Evolutionary conservation across 2,113 vertebrate species (phyloP).

Genomic region (Cyprinodon variegatus): DNA sequence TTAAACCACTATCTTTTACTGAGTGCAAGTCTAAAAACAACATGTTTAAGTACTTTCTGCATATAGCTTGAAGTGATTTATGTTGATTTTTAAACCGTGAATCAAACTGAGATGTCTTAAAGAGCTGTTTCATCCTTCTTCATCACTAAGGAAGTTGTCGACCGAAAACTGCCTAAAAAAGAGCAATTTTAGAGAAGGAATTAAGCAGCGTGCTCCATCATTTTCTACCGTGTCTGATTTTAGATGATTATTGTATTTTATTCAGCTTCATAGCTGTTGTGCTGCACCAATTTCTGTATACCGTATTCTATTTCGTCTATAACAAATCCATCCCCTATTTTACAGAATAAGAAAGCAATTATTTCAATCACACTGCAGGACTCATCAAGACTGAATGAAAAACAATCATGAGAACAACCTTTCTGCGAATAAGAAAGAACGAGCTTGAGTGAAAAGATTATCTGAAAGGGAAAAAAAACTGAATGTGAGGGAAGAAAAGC

Average conservation of each 20-base stretch:
- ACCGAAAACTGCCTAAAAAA: not conserved
- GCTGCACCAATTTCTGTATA: not conserved
- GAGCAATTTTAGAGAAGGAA: not conserved
- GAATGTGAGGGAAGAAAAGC: slow-evolving; percentile 22
- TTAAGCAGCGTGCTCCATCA: not conserved
- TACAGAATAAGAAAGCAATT: not conserved
- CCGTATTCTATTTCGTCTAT: not conserved
- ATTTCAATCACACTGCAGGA: not conserved
- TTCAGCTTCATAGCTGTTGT: not conserved
- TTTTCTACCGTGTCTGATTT: not conserved
- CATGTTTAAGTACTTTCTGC: not conserved
- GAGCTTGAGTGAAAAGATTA: slow-evolving; percentile 11
- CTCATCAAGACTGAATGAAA: not conserved
- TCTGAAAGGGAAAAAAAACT: slow-evolving; percentile 9
- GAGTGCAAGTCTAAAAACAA: not conserved
- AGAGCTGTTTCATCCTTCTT: not conserved
- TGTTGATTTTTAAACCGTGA: not conserved
- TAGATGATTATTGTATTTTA: not conserved
- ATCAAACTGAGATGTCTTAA: not conserved
- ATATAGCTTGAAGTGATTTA: not conserved
- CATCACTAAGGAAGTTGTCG: not conserved
- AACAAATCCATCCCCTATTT: not conserved
- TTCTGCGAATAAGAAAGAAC: slow-evolving; percentile 13
- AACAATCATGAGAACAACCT: not conserved
- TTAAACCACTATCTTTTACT: not conserved